A percentile compares a stretch with the other conserved stretches of the same genome.
These are phyloP conservation scores for Semotilus atromaculatus DNA, from an alignment of 2,797 vertebrate species.

Conservation along the genomic window DNA sequence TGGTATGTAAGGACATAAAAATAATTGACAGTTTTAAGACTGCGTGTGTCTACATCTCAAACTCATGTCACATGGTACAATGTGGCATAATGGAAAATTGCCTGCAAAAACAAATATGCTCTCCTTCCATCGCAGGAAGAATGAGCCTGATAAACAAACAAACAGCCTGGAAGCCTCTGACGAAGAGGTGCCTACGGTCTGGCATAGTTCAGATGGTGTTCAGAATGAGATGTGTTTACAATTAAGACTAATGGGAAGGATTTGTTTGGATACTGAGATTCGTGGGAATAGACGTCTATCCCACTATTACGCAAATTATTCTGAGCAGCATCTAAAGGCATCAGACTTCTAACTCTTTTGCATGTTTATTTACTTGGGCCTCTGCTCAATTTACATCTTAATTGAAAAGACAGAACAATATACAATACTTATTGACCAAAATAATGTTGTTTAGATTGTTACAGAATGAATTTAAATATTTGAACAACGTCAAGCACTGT, in stretches of 20 bases:
- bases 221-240: slow-evolving; percentile 19
- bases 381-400: slow-evolving; percentile 34
- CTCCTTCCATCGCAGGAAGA: slow-evolving; percentile 16
- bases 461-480: slow-evolving; percentile 31
- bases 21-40: slow-evolving; percentile 2
- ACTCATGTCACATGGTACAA: slow-evolving; percentile 32
- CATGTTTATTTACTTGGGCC: slow-evolving; percentile 39
- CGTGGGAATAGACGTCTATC: slow-evolving; percentile 43
- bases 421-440: slow-evolving; percentile 60
- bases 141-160: slow-evolving; percentile 42
- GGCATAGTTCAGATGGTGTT: slow-evolving; percentile 35
- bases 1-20: background rate
- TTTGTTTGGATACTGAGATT: slow-evolving; percentile 31
- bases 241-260: slow-evolving; percentile 33
- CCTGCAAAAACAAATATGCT: slow-evolving; percentile 27
- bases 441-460: slow-evolving; percentile 50
- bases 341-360: background rate
- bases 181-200: slow-evolving; percentile 35
- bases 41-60: background rate
- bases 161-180: slow-evolving; percentile 32
- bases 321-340: slow-evolving; percentile 22
- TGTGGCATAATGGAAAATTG: slow-evolving; percentile 43
- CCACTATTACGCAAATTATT: slow-evolving; percentile 30
- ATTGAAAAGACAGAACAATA: slow-evolving; percentile 39
- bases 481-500: background rate